Conservation (phyloP, 2,797 vertebrate genomes). For the Protonibea diacanthus region DNA sequence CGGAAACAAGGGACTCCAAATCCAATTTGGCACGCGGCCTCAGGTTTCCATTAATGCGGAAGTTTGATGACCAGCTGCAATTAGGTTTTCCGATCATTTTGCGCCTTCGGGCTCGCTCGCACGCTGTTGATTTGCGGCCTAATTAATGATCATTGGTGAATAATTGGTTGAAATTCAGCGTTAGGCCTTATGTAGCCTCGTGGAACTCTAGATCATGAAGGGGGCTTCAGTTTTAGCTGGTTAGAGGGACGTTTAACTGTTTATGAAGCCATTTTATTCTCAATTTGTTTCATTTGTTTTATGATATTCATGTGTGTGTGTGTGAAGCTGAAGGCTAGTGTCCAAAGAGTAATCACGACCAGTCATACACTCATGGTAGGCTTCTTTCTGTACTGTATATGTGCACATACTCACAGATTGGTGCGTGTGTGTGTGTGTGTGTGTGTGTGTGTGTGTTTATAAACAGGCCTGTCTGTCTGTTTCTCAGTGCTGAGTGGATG, state of each 20-base stretch:
- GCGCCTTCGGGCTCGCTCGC: slow-evolving; percentile 68
- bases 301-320: slow-evolving; percentile 20
- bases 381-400: slow-evolving; percentile 63
- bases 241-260: neutral
- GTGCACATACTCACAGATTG: slow-evolving; percentile 52
- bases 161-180: slow-evolving; percentile 45
- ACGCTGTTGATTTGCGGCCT: slow-evolving; percentile 54
- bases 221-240: neutral
- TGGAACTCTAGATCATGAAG: neutral
- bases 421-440: slow-evolving; percentile 38
- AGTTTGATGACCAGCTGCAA: slow-evolving; percentile 83
- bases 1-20: slow-evolving; percentile 78
- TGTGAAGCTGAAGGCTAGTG: slow-evolving; percentile 48
- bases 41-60: slow-evolving; percentile 83
- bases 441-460: slow-evolving; percentile 74
- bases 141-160: slow-evolving; percentile 53
- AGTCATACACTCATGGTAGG: slow-evolving; percentile 54
- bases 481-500: slow-evolving; percentile 78
- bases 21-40: slow-evolving; percentile 77
- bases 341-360: slow-evolving; percentile 71
- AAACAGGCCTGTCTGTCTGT: slow-evolving; percentile 78
- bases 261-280: neutral
- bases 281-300: slow-evolving; percentile 14
- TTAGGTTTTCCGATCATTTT: slow-evolving; percentile 78
- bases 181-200: neutral